Conservation (phyloP, 2,888 invertebrate genomes). For the Papilio protenor region DNA sequence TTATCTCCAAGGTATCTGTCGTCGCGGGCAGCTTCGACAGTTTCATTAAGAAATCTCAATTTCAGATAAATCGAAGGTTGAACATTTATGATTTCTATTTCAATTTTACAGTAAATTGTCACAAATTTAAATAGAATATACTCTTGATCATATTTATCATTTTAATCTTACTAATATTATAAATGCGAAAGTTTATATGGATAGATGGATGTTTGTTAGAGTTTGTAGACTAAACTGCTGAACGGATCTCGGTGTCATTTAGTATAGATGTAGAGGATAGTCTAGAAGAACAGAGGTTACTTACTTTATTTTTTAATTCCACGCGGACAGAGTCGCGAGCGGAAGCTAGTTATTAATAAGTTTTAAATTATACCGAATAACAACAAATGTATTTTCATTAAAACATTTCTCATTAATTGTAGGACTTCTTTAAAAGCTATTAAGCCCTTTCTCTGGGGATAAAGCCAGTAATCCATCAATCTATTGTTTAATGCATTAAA, state of each 20-base stretch:
- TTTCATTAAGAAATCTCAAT: conserved; percentile 16
- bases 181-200: too few relatives aligned
- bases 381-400: not conserved
- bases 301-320: too few relatives aligned
- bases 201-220: too few relatives aligned
- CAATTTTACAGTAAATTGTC: not conserved
- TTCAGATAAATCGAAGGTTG: not conserved
- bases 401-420: conserved; percentile 12
- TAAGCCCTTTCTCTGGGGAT: conserved; percentile 31
- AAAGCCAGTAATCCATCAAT: conserved; percentile 41
- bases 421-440: conserved; percentile 30
- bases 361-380: not conserved
- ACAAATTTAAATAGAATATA: not conserved
- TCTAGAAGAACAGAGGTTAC: too few relatives aligned
- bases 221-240: too few relatives aligned
- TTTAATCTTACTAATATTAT: too few relatives aligned
- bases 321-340: too few relatives aligned
- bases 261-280: too few relatives aligned
- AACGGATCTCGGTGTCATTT: too few relatives aligned
- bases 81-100: not conserved
- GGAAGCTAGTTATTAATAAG: too few relatives aligned
- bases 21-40: conserved; percentile 15
- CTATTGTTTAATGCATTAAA: conserved; percentile 41
- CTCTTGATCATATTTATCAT: not conserved
- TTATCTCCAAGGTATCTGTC: conserved; percentile 7